Evolutionary conservation across 2,113 vertebrate genomes (phyloP).

Genomic region (Clarias gariepinus): DNA sequence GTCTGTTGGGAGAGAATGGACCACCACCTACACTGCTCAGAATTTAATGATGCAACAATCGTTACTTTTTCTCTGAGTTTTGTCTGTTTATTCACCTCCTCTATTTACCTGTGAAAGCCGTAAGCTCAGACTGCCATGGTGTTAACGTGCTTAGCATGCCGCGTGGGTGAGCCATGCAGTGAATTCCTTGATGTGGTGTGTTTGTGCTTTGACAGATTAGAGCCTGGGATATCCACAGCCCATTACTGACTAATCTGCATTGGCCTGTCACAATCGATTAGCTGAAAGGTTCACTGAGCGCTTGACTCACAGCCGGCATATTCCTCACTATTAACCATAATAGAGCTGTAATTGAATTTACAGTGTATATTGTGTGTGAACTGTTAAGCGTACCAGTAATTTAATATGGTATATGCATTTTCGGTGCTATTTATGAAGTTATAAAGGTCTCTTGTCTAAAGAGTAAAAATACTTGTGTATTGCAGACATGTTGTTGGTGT

Average conservation of each 20-base stretch:
- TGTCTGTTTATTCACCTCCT: neutral
- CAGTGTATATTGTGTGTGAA: neutral
- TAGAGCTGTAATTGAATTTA: neutral
- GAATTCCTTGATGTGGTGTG: conserved; percentile 4
- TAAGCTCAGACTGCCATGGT: neutral
- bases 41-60: too few relatives aligned
- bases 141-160: neutral
- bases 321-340: neutral
- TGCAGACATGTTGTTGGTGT: neutral
- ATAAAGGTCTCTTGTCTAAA: neutral
- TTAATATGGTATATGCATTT: neutral
- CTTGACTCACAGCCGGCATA: neutral
- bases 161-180: neutral
- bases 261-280: conserved; percentile 11
- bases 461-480: neutral
- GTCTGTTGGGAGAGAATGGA: neutral
- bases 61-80: neutral
- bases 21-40: neutral
- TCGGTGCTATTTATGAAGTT: neutral
- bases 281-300: too few relatives aligned
- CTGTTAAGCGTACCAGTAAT: neutral
- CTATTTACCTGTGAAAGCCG: neutral
- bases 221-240: neutral
- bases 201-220: conserved; percentile 3
- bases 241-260: conserved; percentile 14